Percentiles rank a stretch among this genome's conserved stretches.
Evolutionary conservation across 2,888 invertebrate genomes (phyloP).

Genomic region (Agrypnus murinus): DNA sequence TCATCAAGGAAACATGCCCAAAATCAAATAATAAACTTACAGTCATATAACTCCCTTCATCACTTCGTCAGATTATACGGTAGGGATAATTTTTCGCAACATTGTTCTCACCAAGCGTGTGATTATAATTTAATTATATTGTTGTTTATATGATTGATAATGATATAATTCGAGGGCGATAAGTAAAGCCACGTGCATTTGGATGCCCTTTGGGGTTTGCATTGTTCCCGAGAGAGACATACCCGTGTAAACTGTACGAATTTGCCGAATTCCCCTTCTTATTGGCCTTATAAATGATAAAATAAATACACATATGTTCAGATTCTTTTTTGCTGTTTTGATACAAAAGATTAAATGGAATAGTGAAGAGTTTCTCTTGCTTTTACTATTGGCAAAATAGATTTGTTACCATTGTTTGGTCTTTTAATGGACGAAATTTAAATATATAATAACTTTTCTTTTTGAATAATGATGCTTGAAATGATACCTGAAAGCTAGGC

Average conservation of each 20-base stretch:
- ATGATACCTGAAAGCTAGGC: no score
- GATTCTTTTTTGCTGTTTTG: slow-evolving; percentile 32
- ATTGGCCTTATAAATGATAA: slow-evolving; percentile 53
- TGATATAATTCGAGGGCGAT: slow-evolving; percentile 62
- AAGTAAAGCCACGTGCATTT: slow-evolving; percentile 64
- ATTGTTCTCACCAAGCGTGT: slow-evolving; percentile 51
- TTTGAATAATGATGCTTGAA: no score
- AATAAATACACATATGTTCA: slow-evolving; percentile 53
- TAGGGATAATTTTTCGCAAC: slow-evolving; percentile 39
- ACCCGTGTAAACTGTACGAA: slow-evolving; percentile 51
- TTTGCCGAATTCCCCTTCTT: slow-evolving; percentile 50
- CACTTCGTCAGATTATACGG: no score
- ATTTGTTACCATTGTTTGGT: no score
- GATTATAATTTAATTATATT: slow-evolving; percentile 65
- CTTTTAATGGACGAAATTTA: no score
- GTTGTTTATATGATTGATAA: slow-evolving; percentile 69
- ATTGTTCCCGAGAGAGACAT: slow-evolving; percentile 51
- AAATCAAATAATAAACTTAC: no score
- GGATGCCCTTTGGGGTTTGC: slow-evolving; percentile 48
- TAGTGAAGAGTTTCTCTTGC: no score
- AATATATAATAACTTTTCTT: no score
- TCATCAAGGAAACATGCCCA: no score
- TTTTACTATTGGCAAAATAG: no score
- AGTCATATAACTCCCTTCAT: no score
- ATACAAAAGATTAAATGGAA: not conserved